Base-by-base conservation (phyloP, 2,888 invertebrate species). In the Nowickia ferox region DNA sequence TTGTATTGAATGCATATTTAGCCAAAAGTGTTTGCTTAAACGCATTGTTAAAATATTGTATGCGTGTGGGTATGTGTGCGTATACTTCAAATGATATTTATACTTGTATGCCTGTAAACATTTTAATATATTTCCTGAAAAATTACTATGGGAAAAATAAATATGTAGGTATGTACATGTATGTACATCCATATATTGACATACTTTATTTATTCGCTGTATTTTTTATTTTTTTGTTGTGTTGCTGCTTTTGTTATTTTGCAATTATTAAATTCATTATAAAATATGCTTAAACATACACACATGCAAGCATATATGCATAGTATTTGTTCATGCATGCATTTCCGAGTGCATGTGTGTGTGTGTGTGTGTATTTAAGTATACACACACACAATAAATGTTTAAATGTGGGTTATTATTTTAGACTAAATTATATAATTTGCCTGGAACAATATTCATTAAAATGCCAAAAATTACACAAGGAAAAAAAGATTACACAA, bases 401-500 rank as follows among this genome's bases (percentile, higher is more conserved):
- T 51, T 71, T 57, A 83, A 77, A 84, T 84, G 66, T 84, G 72
- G 83, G 83, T 78, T 84, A 78, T 78, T 68, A 84, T 72, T 83
- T 81, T 75, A 81, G 38, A 53, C 75, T 61, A 75, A 81, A 75
- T 81, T 81, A 81, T 75, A 81, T 75, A 81, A 81, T 81, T 75
- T 68, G 75, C 81, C 75, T 53, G 22, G 1, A 81, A 81, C 59
- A 81, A 75, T 68, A 53, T 81, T 68, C 51, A 59, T 30, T 51
- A 68, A 76, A 48, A 30, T 63, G 11, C 30, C 30, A 30, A 30
- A 30, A 30, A 30, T 30, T 30, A 30, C 30, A 2, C 4, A 51
- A 42, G 15, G 44, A 63, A 51, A 51, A 44, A 30, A 44, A 69
- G 5, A 51, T 40, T 76, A 38, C 13, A 55, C 38, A 63, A 71